These are phyloP conservation scores for Drosophila histrio DNA, from an alignment of 2,888 invertebrate genomes.

Conservation along the genomic window DNA sequence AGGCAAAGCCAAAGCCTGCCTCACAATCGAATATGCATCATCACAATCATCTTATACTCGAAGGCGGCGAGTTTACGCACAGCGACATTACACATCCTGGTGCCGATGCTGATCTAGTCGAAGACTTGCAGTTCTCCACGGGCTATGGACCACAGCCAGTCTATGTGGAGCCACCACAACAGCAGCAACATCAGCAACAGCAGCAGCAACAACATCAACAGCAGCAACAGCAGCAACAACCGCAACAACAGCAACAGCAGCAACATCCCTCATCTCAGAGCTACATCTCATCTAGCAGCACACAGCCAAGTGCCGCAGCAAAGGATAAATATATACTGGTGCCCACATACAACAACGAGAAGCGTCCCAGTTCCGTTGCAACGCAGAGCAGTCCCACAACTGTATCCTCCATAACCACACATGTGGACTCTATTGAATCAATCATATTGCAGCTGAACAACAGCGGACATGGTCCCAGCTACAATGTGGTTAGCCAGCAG, in stretches of 20 bases:
- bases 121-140: constrained; percentile 85
- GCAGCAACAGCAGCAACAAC: constrained; percentile 74
- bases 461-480: constrained; percentile 82
- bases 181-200: constrained; percentile 80
- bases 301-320: constrained; percentile 57
- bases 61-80: constrained; percentile 85
- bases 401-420: constrained; percentile 82
- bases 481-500: constrained; percentile 77
- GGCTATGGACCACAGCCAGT: constrained; percentile 85
- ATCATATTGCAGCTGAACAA: constrained; percentile 88
- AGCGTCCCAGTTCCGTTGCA: constrained; percentile 37
- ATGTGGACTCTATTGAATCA: constrained; percentile 86
- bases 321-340: constrained; percentile 82
- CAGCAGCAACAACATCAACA: constrained; percentile 80
- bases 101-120: constrained; percentile 87
- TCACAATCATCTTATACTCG: constrained; percentile 74
- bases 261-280: constrained; percentile 85
- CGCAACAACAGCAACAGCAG: constrained; percentile 79
- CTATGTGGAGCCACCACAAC: constrained; percentile 81
- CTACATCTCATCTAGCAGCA: constrained; percentile 66
- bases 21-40: constrained; percentile 57
- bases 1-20: constrained; percentile 46
- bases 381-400: constrained; percentile 66
- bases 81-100: constrained; percentile 87
- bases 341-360: constrained; percentile 71